Base-by-base conservation (phyloP, 2,888 invertebrate species). In the Imbricaverruca yamaguchii region DNA sequence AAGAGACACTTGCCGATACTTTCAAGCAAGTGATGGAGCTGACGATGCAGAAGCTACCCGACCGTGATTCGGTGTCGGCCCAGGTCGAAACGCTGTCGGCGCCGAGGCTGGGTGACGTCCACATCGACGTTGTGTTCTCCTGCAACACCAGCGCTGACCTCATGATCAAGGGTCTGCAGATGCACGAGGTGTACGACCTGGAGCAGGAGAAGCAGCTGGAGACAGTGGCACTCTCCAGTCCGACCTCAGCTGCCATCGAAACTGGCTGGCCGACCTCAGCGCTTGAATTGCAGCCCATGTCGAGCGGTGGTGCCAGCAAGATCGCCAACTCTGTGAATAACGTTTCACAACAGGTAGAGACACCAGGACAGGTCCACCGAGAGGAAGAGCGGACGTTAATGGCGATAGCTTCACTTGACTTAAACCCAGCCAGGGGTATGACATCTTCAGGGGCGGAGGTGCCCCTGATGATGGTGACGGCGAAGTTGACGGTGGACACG, bases 131-230 rank as follows among this genome's bases (percentile, higher is more conserved):
- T 3, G 8, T 69, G 12, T 13, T 39, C 15, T 69, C 23, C 69
- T 39, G 69, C 69, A 69, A 69, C 69, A 69, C 69, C 69, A 69
- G 69, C 39, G 12, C 69, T 15, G 69, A 69, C 15, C 39, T 69
- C 15, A 69, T 69, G 69, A 39, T 69, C 69, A 69, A 69, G 39
- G 69, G 69, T 39, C 12, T 69, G 25, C 69, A 69, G 69, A 25
- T 39, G 69, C 69, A 25, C 10, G 69, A 69, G 39, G 69, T 69
- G 13, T 12, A 39, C 15, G 25, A 69, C 15, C 23, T 69, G 25
- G 23, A 69, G 69, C 69, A 25, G 69, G 39, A 69, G 39, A 12
- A 39, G 12, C 23, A 10, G 69, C 69, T 69, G 69, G 39, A 69
- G 39, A 67, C 67, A 25, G n/a, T 67, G 25, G 67, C 10, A 9